Percentiles rank a stretch among this genome's conserved stretches.
phyloP scores from a whole-genome alignment of 2,888 invertebrate genomes.

The Myathropa florea region DNA sequence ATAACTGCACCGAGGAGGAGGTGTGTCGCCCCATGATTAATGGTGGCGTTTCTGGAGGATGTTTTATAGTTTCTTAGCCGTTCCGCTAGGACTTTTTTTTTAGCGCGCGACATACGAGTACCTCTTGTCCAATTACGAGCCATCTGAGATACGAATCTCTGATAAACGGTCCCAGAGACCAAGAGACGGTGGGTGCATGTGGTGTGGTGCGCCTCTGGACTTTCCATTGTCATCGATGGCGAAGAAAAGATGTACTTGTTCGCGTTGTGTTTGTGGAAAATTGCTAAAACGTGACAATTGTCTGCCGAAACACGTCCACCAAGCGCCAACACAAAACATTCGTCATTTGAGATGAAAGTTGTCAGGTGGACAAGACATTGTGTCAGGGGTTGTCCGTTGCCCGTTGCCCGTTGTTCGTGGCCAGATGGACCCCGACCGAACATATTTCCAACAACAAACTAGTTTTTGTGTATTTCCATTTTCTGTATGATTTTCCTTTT shows the following conservation, averaged over 20 bases:
- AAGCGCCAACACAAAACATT: background rate
- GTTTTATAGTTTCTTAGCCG: background rate
- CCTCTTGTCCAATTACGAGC: background rate
- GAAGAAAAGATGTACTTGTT: constrained; percentile 33
- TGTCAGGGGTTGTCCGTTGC: constrained; percentile 47
- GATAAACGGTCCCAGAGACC: background rate
- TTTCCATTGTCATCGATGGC: constrained; percentile 34
- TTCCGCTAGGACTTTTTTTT: constrained; percentile 18
- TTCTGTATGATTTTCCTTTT: background rate
- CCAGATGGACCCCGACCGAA: background rate
- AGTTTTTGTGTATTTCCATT: background rate
- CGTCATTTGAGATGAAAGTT: constrained; percentile 43
- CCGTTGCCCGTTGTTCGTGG: no score
- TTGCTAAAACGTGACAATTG: constrained; percentile 51
- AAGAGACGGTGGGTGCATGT: background rate
- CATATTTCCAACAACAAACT: constrained; percentile 17
- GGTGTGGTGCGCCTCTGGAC: background rate
- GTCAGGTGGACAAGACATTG: constrained; percentile 37
- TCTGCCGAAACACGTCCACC: constrained; percentile 22
- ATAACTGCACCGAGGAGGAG: constrained; percentile 13
- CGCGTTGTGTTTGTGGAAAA: constrained; percentile 6
- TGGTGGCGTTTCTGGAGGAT: constrained; percentile 12
- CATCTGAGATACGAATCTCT: constrained; percentile 1
- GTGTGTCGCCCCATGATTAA: constrained; percentile 43
- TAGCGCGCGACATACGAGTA: background rate